phyloP scores from a whole-genome alignment of 2,888 invertebrate species.

The Galerucella nymphaeae region DNA sequence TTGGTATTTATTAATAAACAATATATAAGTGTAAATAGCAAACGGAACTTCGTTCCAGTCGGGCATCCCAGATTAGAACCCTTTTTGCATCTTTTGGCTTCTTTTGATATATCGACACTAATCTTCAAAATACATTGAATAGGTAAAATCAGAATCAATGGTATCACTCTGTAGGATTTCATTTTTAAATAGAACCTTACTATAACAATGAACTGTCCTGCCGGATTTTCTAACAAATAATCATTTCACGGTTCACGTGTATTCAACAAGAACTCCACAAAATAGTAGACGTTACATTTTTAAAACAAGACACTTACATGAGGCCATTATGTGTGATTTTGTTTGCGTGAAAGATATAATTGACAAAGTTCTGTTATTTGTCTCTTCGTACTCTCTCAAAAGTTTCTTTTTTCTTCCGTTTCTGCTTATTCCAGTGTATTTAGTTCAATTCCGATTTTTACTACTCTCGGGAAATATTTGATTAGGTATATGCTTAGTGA shows the following conservation, averaged over 20 bases:
- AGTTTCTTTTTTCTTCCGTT: background rate
- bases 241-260: conserved; percentile 1
- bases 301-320: conserved; percentile 2
- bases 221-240: background rate
- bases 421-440: background rate
- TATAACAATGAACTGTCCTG: background rate
- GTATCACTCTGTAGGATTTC: background rate
- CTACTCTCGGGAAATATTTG: background rate
- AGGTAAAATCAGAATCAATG: too few species aligned
- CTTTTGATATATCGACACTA: too few species aligned
- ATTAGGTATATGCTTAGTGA: background rate
- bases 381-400: background rate
- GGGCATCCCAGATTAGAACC: too few species aligned
- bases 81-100: too few species aligned
- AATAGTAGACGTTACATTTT: background rate
- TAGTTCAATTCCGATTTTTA: background rate
- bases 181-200: background rate
- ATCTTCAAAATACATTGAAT: too few species aligned
- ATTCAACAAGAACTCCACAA: background rate
- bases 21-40: too few species aligned
- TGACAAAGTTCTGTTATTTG: background rate
- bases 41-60: too few species aligned
- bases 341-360: background rate
- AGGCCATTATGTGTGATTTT: background rate
- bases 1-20: too few species aligned